Conservation (phyloP, 2,888 invertebrate species). For the Drosophila bunnanda region DNA sequence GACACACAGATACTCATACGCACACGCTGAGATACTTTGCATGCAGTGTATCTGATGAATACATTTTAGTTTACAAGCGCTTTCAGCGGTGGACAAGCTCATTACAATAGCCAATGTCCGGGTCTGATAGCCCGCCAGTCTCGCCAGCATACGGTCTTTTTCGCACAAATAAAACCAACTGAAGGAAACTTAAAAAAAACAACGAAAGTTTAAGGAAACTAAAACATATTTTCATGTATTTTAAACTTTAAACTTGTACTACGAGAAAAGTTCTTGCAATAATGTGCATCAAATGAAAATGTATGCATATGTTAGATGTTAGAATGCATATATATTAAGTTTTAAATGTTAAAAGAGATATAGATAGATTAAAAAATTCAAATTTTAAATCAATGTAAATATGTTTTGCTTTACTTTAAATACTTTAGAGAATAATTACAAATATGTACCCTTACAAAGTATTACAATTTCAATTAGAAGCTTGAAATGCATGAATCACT, state of each 20-base stretch:
- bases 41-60: conserved; percentile 77
- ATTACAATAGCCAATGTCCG: conserved; percentile 45
- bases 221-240: not conserved
- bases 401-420: no score
- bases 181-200: not conserved
- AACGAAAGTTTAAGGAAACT: not conserved
- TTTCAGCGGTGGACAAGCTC: conserved; percentile 11
- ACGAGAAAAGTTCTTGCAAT: no score
- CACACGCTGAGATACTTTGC: conserved; percentile 35
- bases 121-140: conserved; percentile 33
- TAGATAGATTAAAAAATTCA: no score
- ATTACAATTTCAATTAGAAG: no score
- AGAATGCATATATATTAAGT: not conserved
- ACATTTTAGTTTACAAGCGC: conserved; percentile 42
- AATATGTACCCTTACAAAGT: no score
- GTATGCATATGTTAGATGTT: not conserved
- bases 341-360: no score
- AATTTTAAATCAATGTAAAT: no score
- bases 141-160: not conserved
- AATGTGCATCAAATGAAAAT: not conserved
- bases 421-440: no score
- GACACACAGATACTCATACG: conserved; percentile 31
- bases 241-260: not conserved
- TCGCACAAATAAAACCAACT: not conserved
- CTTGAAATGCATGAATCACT: no score